A percentile compares a stretch with the other conserved stretches of the same genome.
phyloP scores from a whole-genome alignment of 2,888 invertebrate species.

The Apamea monoglypha region DNA sequence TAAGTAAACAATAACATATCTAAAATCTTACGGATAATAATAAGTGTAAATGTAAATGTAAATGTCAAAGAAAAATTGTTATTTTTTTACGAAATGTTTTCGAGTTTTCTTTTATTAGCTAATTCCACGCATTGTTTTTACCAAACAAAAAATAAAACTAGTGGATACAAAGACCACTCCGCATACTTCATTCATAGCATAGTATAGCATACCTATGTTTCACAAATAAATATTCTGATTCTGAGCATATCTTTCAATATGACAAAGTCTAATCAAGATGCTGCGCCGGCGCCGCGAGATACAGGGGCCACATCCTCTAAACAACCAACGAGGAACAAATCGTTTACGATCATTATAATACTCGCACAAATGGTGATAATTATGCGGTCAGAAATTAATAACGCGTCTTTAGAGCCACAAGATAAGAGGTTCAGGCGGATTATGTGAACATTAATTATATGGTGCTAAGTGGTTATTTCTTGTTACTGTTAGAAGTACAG shows the following conservation, averaged over 20 bases:
- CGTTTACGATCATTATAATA: conserved; percentile 59
- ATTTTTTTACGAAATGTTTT: neutral
- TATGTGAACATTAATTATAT: conserved; percentile 40
- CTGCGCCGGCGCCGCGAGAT: conserved; percentile 70
- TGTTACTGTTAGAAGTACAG: neutral
- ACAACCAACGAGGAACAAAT: conserved; percentile 77
- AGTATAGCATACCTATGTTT: too few relatives aligned
- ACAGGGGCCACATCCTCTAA: conserved; percentile 83
- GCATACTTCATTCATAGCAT: neutral
- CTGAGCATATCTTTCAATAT: conserved; percentile 69
- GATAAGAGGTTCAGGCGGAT: conserved; percentile 21
- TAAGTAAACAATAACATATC: neutral
- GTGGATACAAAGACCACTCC: neutral
- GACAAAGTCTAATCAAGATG: conserved; percentile 70
- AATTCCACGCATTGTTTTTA: neutral
- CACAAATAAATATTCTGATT: too few relatives aligned
- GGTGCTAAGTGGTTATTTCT: conserved; percentile 8
- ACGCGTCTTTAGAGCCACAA: conserved; percentile 33
- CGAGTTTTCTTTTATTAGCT: neutral
- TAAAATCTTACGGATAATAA: neutral
- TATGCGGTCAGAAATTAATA: conserved; percentile 53
- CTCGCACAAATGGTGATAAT: conserved; percentile 52
- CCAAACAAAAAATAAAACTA: neutral
- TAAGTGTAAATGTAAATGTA: neutral
- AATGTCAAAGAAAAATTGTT: neutral